Base-by-base conservation (phyloP, 2,113 vertebrate species). In the Vulpes lagopus region DNA sequence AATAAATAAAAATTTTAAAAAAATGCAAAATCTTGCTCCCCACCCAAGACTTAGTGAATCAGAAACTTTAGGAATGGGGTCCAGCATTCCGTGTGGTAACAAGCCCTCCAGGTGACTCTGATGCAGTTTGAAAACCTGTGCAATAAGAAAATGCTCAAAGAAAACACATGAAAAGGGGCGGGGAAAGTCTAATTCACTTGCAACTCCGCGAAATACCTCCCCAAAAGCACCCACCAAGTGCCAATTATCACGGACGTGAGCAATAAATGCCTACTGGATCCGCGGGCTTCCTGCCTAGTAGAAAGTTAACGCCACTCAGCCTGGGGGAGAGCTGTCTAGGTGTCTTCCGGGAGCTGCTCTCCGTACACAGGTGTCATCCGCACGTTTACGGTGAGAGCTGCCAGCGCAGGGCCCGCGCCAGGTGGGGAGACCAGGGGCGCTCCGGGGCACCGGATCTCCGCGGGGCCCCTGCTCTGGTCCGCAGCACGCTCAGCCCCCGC, bases 301-400 rank as follows among this genome's bases (percentile, higher is more conserved):
- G 16, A 53, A 95, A 96, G 59, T 78, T 89, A 93, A 91, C 3
- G 69, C 25, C 96, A 71, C 88, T 96, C 53, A 74, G 85, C 32
- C 78, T 59, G 69, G 32, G 64, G 78, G 35, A 67, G 32, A 23
- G 73, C 49, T 51, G 65, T 25, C 32, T 51, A 53, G 5, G 49
- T 6, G 49, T 76, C 78, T 91, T 74, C 53, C 30, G 51, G 35
- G 53, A 53, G 27, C 23, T 43, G 76, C 57, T 96, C 80, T n/a
- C 76, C 69, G 30, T 5, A 53, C 38, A 30, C 10, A 2, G n/a
- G n/a, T 3, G 27, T 43, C 17, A 20, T 23, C 4, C 16, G 53
- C 89, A 87, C 53, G 11, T 57, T 32, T 12, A 32, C 4, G 5
- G 16, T 1, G 38, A 6, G 10, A 27, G 8, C 25, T 2, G 1